These are phyloP conservation scores for Salticus scenicus DNA, from an alignment of 2,888 invertebrate species.

Conservation along the genomic window DNA sequence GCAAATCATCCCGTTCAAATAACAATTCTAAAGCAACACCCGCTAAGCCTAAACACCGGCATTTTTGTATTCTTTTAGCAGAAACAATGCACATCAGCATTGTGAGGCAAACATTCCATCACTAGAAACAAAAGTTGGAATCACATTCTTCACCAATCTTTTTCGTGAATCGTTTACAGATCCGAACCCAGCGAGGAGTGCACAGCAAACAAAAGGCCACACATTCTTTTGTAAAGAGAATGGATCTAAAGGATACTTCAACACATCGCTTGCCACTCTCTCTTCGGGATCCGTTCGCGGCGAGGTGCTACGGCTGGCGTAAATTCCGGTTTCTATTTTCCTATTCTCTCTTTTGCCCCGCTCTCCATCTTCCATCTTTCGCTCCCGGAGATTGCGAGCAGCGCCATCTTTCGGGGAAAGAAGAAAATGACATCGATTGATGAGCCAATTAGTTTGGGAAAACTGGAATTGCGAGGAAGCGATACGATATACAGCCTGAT, in stretches of 20 bases:
- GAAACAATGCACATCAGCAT: conserved; percentile 3
- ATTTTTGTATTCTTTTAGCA: not conserved
- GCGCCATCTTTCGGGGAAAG: conserved; percentile 31
- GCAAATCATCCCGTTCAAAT: too few relatives aligned
- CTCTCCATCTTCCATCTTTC: conserved; percentile 21
- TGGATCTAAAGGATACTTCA: not conserved
- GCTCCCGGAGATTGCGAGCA: conserved; percentile 23
- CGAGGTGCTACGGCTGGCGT: not conserved
- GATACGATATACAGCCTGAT: too few relatives aligned
- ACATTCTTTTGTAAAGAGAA: conserved; percentile 1
- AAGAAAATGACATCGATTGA: not conserved
- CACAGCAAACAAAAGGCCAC: not conserved
- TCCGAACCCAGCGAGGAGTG: not conserved
- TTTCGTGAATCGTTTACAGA: not conserved
- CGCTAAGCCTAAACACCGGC: conserved; percentile 21
- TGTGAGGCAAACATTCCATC: not conserved
- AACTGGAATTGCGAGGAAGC: not conserved
- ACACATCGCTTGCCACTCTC: not conserved
- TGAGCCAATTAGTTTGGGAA: not conserved
- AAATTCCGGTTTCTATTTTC: conserved; percentile 26
- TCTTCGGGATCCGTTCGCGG: not conserved
- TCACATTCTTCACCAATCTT: not conserved
- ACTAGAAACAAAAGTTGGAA: not conserved
- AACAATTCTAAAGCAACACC: conserved; percentile 2
- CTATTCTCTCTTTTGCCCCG: not conserved